Percentiles rank a stretch among this genome's conserved stretches.
These are phyloP conservation scores for Flabesymbios commensalis DNA, from an alignment of 2,888 invertebrate genomes.

Conservation along the genomic window DNA sequence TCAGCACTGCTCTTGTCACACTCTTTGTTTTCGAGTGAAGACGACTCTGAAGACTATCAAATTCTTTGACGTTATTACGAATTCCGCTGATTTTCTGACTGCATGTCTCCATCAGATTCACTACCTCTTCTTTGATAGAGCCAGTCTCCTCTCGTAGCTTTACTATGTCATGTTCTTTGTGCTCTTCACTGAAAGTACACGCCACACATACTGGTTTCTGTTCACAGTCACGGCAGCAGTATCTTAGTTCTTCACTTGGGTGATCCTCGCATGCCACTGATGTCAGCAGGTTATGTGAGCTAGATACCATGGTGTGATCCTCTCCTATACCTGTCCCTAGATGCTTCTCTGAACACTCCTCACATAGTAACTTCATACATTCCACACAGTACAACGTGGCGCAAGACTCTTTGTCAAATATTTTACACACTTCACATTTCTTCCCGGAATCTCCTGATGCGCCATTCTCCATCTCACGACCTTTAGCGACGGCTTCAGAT, in stretches of 20 bases:
- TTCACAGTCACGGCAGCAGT: conserved; percentile 17
- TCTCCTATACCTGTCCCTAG: background rate
- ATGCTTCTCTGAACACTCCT: conserved; percentile 16
- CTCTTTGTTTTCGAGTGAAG: conserved; percentile 10
- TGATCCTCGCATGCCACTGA: conserved; percentile 10
- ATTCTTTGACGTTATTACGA: background rate
- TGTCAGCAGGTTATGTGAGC: background rate
- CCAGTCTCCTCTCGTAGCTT: conserved; percentile 3
- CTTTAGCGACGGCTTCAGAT: conserved; percentile 7
- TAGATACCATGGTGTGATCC: conserved; percentile 14
- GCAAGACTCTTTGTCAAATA: conserved; percentile 3
- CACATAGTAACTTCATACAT: conserved; percentile 18
- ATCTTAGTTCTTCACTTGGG: conserved; percentile 7
- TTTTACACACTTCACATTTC: conserved; percentile 15
- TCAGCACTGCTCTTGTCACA: conserved; percentile 6
- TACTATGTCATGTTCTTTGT: conserved; percentile 11
- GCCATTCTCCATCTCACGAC: background rate
- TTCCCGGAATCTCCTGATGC: background rate
- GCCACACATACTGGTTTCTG: conserved; percentile 10
- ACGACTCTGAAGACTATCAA: conserved; percentile 3
- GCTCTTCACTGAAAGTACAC: conserved; percentile 12
- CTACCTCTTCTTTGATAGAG: background rate
- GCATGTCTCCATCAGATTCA: background rate
- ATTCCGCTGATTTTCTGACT: background rate
- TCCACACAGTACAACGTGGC: conserved; percentile 20